These are phyloP conservation scores for Pyrgus malvae DNA, from an alignment of 2,888 invertebrate genomes.

Conservation along the genomic window DNA sequence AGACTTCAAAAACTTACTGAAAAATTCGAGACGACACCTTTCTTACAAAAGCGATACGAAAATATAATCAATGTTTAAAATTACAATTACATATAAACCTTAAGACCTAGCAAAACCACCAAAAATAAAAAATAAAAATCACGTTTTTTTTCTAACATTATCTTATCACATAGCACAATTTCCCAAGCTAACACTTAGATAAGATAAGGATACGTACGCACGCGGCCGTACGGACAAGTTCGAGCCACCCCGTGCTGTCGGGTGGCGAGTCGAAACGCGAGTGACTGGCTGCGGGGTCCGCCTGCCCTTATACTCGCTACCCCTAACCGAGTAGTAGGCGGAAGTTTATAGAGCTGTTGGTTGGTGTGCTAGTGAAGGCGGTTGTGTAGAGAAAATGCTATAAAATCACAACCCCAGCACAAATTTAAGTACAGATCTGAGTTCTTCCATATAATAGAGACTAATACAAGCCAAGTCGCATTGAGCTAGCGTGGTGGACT, in stretches of 20 bases:
- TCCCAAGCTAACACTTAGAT: constrained; percentile 13
- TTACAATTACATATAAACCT: no score
- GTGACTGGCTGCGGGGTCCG: constrained; percentile 50
- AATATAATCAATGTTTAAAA: no score
- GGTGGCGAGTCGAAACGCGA: constrained; percentile 65
- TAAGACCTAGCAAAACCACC: no score
- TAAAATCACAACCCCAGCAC: no score
- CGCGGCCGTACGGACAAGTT: constrained; percentile 55
- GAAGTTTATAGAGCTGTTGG: constrained; percentile 42
- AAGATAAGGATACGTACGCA: constrained; percentile 62
- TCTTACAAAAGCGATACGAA: no score
- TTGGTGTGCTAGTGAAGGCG: neutral
- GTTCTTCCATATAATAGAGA: no score
- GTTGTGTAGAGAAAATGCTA: no score
- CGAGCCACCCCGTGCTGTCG: constrained; percentile 63
- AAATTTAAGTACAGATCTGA: no score
- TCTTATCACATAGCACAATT: constrained; percentile 3
- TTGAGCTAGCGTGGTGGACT: no score
- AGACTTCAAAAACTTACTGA: neutral
- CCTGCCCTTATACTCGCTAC: constrained; percentile 66
- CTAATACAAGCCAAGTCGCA: no score
- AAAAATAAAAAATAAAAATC: neutral
- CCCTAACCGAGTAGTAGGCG: constrained; percentile 59
- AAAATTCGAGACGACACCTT: neutral
- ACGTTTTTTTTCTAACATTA: no score